Evolutionary conservation across 1,140 invertebrate species (phyloP), one percentile per base, ranked within the genome.

Genomic region (Pseudomyrmex concolor): DNA sequence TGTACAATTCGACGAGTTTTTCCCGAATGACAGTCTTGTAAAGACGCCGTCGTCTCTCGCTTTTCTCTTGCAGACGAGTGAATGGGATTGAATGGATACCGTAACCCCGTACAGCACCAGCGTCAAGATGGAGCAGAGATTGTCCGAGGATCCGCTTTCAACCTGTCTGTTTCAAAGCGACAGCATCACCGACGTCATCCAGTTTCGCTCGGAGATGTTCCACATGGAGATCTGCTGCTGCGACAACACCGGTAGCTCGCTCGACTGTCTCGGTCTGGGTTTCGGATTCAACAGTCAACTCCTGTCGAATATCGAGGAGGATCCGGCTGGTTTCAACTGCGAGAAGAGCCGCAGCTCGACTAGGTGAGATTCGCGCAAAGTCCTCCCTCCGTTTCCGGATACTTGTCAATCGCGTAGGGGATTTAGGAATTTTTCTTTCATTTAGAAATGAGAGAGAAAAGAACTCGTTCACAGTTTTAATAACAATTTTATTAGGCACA

Each of bases 201-300:
- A 74, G 5, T 17, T 22, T 55, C 73, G 25, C 10, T 96, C 97
- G 90, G 96, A 96, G 84, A 97, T 98, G 96, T 95, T 97, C 80
- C 97, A 96, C 66, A 96, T 97, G 89, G 97, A 97, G 90, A 97
- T 97, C 45, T 97, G 97, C 88, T 22, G 48, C 22, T 96, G 96
- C 66, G 97, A 97, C 91, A 96, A 97, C 84, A 97, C 97, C 57
- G 96, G 96, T 70, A 96, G 97, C 60, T 34, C 34, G 34, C 95
- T 97, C 59, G 96, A 96, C 67, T 96, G 96, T 45, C 95, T 92
- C 70, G 57, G 71, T 51, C 86, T 90, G 0, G 92, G 93, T 48
- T 85, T 94, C 13, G 93, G 94, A 12, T 95, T 95, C 68, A 96
- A 95, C 90, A 95, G 95, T 50, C 95, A 97, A 92, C 92, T 96